Evolutionary conservation across 2,113 vertebrate species (phyloP).

Genomic region (Pangasianodon gigas): DNA sequence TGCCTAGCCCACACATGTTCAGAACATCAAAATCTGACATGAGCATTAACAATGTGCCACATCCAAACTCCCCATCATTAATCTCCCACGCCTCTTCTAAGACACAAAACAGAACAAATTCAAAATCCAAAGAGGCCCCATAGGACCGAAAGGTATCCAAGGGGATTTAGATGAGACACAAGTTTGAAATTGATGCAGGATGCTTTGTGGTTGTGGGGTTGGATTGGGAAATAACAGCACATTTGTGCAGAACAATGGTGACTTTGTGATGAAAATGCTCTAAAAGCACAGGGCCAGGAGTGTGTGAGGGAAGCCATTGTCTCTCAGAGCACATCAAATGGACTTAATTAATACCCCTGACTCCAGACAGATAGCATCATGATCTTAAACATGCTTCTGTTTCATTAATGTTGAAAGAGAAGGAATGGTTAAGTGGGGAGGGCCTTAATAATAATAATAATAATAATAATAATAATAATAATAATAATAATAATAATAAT

Average conservation of each 20-base stretch:
- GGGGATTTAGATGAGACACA: constrained; percentile 27
- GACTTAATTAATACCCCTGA: constrained; percentile 41
- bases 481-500: neutral
- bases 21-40: constrained; percentile 52
- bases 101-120: constrained; percentile 40
- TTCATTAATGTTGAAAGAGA: constrained; percentile 37
- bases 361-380: constrained; percentile 18
- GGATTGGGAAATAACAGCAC: constrained; percentile 29
- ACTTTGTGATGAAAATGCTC: constrained; percentile 33
- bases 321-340: constrained; percentile 30
- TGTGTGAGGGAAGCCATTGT: constrained; percentile 15
- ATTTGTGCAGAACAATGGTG: constrained; percentile 28
- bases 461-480: constrained; percentile 1
- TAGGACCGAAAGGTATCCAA: constrained; percentile 15
- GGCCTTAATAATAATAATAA: neutral
- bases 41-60: constrained; percentile 66
- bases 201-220: constrained; percentile 10
- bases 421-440: neutral
- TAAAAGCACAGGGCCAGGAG: neutral
- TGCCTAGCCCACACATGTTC: constrained; percentile 37
- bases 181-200: constrained; percentile 18
- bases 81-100: constrained; percentile 43
- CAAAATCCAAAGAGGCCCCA: neutral
- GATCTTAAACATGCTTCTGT: constrained; percentile 10
- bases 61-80: constrained; percentile 61